These are phyloP conservation scores for Quiscalus mexicanus DNA, from an alignment of 2,113 vertebrate species.

Conservation along the genomic window DNA sequence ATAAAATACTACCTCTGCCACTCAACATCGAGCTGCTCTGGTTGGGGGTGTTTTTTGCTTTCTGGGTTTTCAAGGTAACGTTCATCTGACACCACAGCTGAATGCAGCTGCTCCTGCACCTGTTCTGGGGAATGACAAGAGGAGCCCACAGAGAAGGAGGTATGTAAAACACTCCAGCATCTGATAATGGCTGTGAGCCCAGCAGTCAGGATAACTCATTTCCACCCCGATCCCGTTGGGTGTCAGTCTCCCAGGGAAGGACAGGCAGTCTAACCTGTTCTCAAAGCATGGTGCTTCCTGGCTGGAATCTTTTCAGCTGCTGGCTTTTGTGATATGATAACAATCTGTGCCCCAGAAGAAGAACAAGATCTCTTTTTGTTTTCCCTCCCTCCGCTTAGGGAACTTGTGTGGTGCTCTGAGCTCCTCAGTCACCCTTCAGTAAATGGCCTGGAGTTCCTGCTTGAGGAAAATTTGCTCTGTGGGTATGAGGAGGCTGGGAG, in stretches of 20 bases:
- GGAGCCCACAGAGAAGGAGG: not conserved
- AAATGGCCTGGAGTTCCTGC: not conserved
- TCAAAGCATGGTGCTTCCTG: not conserved
- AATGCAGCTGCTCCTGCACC: not conserved
- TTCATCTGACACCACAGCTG: not conserved
- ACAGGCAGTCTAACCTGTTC: not conserved
- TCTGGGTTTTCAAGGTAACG: not conserved
- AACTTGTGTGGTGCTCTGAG: not conserved
- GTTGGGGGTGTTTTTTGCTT: not conserved
- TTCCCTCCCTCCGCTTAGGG: not conserved
- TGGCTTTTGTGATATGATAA: not conserved
- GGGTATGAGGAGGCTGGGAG: not conserved
- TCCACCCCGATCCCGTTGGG: not conserved
- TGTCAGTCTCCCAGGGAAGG: not conserved
- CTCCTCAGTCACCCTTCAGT: not conserved
- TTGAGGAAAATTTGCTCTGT: not conserved
- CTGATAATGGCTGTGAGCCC: not conserved
- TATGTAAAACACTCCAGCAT: not conserved
- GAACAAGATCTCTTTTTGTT: not conserved
- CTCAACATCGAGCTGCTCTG: not conserved
- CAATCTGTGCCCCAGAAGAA: not conserved
- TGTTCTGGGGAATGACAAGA: not conserved
- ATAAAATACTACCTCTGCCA: slow-evolving; percentile 75
- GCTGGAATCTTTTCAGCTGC: not conserved
- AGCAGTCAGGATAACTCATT: not conserved